Conservation (phyloP, 2,888 invertebrate genomes). For the Caenorhabditis wallacei region DNA sequence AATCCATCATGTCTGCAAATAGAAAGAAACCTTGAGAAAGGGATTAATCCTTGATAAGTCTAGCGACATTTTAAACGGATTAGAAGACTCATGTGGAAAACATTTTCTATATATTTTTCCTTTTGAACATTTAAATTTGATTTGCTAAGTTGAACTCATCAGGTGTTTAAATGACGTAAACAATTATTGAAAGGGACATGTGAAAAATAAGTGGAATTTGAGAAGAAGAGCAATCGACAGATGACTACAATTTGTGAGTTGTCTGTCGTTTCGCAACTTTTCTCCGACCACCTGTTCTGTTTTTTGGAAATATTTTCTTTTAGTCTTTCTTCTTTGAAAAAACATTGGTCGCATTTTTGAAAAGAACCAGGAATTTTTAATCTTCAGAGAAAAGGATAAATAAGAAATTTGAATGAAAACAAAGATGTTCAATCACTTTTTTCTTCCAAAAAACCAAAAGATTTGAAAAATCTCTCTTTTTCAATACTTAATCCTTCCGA, state of each 20-base stretch:
- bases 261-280: constrained; percentile 25
- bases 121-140: background rate
- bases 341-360: background rate
- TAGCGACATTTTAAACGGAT: background rate
- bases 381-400: background rate
- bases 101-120: background rate
- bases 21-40: constrained; percentile 10
- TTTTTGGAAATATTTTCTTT: constrained; percentile 34
- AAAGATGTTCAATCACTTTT: too few relatives aligned
- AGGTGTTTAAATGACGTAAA: constrained; percentile 51
- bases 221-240: constrained; percentile 18
- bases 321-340: background rate
- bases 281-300: constrained; percentile 49
- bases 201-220: background rate
- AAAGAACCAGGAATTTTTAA: background rate
- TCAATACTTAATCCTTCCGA: background rate
- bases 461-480: background rate
- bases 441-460: too few relatives aligned
- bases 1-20: constrained; percentile 9
- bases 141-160: constrained; percentile 4
- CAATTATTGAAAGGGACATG: constrained; percentile 8
- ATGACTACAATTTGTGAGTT: constrained; percentile 32
- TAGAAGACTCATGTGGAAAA: background rate
- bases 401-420: too few relatives aligned
- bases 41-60: constrained; percentile 15